Base-by-base conservation (phyloP, 2,797 vertebrate genomes). In the Chelmon rostratus region DNA sequence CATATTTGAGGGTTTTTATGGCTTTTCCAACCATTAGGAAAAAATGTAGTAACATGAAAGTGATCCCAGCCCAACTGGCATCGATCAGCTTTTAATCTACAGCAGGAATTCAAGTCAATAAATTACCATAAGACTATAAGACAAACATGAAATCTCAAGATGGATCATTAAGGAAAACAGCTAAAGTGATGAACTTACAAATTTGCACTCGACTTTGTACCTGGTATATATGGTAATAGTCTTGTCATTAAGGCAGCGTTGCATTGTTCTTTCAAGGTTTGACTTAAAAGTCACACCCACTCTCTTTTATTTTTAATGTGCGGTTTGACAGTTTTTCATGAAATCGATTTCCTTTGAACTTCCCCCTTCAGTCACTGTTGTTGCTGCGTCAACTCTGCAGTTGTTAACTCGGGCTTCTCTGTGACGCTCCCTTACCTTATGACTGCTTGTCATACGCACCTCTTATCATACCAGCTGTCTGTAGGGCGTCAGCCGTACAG, bases 311-410 rank as follows among this genome's bases (percentile, higher is more conserved):
- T 77, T 77, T 35, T 58, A 68, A 66, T 61, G 13, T 68, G 25
- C 50, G 67, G 18, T 46, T 62, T 61, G 66, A 62, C 62, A 11
- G 16, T n/a, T 67, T 64, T 65, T 68, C 42, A 54, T 73, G 56
- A 72, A 52, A 79, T 68, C 47, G 70, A 40, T 76, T 83, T 78
- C 5, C 37, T 90, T 85, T 85, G 70, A 82, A 75, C 68, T 57
- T 82, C 76, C 44, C 65, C 56, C 40, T 58, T 71, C 77, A 76
- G 68, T 81, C 68, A 33, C 78, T 74, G 74, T 40, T 66, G 25
- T 59, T 70, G 68, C 68, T 72, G 75, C 81, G 70, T 87, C 61
- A 76, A 44, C 66, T 77, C 54, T 56, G 73, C 19, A 56, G 63
- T 62, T 69, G 58, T 89, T 87, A 75, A 73, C 65, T 52, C 19